Evolutionary conservation across 2,797 vertebrate species (phyloP), one percentile per base, ranked within the genome.

Genomic region (Gastrophryne carolinensis): DNA sequence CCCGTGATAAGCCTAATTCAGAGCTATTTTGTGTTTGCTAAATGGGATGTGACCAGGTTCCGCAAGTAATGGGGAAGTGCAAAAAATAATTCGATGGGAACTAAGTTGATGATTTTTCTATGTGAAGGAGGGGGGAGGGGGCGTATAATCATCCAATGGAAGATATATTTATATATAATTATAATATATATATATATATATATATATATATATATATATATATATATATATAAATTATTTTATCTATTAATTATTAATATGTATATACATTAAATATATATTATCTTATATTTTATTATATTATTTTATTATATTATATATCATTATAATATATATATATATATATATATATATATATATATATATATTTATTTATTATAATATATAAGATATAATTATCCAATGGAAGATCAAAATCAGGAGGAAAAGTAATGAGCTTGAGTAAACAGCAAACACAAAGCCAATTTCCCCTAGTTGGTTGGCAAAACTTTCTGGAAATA

Each of bases 1-100:
- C n/a, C 73, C 83, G 81, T 79, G 84, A 84, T 83, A 88, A 82
- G 74, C 83, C 80, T 87, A 82, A 86, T 88, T 86, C 83, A 81
- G 85, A 89, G 85, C 80, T 84, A 88, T 88, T 87, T 82, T 85
- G 84, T 90, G 80, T 89, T 90, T 89, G 86, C 83, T 88, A 87
- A 93, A 91, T 88, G 82, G 84, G 84, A 91, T 88, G 81, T 89
- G 88, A 89, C 86, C 91, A 84, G 66, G 80, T 88, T 84, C 73
- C n/a, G 85, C 78, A 86, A 89, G 86, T 72, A 82, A 79, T 81
- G 66, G 76, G 84, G 47, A 85, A 84, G 84, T 80, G 88, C 77
- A 82, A 82, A 71, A 87, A 90, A 92, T 90, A 87, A 93, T 90
- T 90, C 88, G 87, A 91, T 87, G 85, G 90, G 82, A 90, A 88